phyloP scores from a whole-genome alignment of 2,888 invertebrate species.

The Eilema depressum region DNA sequence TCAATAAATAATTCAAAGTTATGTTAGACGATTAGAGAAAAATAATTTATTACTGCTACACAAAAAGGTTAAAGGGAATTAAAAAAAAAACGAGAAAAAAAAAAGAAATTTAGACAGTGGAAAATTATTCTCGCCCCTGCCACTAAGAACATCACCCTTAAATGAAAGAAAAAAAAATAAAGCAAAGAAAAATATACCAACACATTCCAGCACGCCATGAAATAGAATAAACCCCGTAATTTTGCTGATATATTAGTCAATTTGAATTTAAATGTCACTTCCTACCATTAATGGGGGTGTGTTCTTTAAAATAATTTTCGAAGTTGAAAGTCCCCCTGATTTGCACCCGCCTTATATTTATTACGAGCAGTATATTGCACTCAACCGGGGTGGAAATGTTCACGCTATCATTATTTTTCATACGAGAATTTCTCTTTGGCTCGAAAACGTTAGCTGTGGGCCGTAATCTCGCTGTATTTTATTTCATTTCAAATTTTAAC shows the following conservation, averaged over 20 bases:
- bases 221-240: conserved; percentile 12
- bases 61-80: too few relatives aligned
- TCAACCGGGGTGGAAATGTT: conserved; percentile 5
- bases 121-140: background rate
- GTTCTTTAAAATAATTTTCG: conserved; percentile 51
- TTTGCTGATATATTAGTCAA: conserved; percentile 60
- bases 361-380: conserved; percentile 20
- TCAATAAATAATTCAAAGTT: too few relatives aligned
- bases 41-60: too few relatives aligned
- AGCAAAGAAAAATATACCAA: conserved; percentile 1
- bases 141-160: background rate
- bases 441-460: background rate
- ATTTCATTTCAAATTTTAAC: conserved; percentile 5
- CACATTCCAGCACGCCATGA: conserved; percentile 9
- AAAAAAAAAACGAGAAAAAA: too few relatives aligned
- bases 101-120: background rate
- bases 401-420: conserved; percentile 15
- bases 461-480: conserved; percentile 6
- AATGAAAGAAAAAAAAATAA: background rate
- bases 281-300: conserved; percentile 46
- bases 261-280: conserved; percentile 63
- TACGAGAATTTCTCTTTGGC: background rate
- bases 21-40: too few relatives aligned
- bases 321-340: conserved; percentile 26
- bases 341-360: conserved; percentile 24